Evolutionary conservation across 2,797 vertebrate genomes (phyloP), one percentile per base, ranked within the genome.

Genomic region (Anguilla obscura): DNA sequence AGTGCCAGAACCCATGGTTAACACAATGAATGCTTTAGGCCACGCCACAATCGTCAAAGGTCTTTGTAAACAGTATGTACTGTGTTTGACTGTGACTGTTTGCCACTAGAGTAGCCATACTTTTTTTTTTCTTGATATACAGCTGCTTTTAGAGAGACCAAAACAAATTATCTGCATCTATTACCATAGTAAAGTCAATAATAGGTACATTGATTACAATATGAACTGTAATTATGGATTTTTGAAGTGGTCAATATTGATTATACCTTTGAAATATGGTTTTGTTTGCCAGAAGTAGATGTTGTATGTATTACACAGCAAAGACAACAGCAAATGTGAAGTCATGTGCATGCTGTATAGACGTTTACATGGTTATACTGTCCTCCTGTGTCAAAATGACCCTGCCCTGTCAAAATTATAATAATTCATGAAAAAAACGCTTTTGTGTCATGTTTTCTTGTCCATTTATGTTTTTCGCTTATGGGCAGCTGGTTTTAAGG

Each of bases 121-220:
- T 66, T 85, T 89, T 89, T 69, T 92, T 91, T 89, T 94, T 94
- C 93, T 92, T 90, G 52, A 87, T 92, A 94, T 95, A 96, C 94
- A 94, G 94, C 94, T 95, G 94, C 95, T 95, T 95, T 96, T 94
- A 95, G 92, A 95, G 95, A 95, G 94, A 95, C 94, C 95, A 95
- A 95, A 95, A 84, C 27, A 54, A 84, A 18, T 14, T 50, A 9
- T 83, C 8, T 83, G 24, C 40, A 83, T 27, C 21, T 83, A 50
- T 52, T 52, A 50, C 2, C 24, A 16, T 83, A n/a, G 33, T 80
- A 45, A 84, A 50, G 79, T n/a, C 16, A 82, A n/a, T 24, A 48
- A 9, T 50, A n/a, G 45, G 21, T 14, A 18, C 83, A 84, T 14
- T 56, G 14, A 58, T 30, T 27, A 4, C 50, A 74, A 33, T 74